Evolutionary conservation across 2,797 vertebrate species (phyloP), one percentile per base, ranked within the genome.

Genomic region (Protosalanx chinensis): DNA sequence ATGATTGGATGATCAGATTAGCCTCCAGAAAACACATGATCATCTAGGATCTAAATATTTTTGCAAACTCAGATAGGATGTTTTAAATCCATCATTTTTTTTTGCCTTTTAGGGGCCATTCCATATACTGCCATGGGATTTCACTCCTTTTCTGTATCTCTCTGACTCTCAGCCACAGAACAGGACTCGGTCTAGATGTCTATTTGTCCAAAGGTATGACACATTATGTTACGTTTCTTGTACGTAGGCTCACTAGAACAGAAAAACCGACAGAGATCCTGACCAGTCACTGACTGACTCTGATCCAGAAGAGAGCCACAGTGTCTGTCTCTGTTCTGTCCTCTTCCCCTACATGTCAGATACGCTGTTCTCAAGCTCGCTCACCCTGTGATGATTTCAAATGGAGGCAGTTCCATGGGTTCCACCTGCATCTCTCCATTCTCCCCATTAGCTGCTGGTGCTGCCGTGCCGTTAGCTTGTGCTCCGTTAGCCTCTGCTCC

Each of bases 371-470:
- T 35, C 7, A n/a, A 12, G 41, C 41, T 30, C 46, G 74, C 95
- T 90, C 90, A 98, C 96, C 96, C 96, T 3, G 90, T 87, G 73
- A 97, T 93, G 68, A 96, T 95, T 82, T 97, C 95, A 74, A 97
- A 98, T 0, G 96, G 96, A 0, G 95, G 95, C 70, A 97, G 87
- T 33, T 96, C 94, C 62, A 95, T 92, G 41, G 91, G 86, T 74
- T 96, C 92, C 49, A 90, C 84, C 74, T 90, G 80, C 65, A 79
- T 69, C 1, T 86, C 88, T 73, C 80, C 71, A 64, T 90, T 88
- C 75, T 91, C 85, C 59, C 78, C 82, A 4, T 74, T 72, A 12
- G 68, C 27, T 0, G 23, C 33, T 6, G n/a, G 53, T 1, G 53
- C 60, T 18, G 64, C 60, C 58, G 63, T 76, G 35, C 23, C 75